A percentile compares a stretch with the other conserved stretches of the same genome.
Evolutionary conservation across 1,140 invertebrate genomes (phyloP).

Genomic region (Ceratina japonica): DNA sequence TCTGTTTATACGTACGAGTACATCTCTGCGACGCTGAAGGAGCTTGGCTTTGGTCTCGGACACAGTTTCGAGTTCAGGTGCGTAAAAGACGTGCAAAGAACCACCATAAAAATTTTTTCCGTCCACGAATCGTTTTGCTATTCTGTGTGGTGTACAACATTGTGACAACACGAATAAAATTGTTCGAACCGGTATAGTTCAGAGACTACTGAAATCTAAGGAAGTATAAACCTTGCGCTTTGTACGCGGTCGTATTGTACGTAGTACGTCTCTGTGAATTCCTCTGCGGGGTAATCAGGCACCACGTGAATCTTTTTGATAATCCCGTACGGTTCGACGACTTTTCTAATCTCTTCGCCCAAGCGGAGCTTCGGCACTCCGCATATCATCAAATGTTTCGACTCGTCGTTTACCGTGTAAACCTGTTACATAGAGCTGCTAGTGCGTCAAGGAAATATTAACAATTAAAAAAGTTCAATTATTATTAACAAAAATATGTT

Average conservation of each 20-base stretch:
- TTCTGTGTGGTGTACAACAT: slow-evolving; percentile 81
- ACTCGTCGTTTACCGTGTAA: slow-evolving; percentile 92
- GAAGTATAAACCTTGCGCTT: slow-evolving; percentile 80
- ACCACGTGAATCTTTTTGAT: slow-evolving; percentile 80
- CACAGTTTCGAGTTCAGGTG: slow-evolving; percentile 90
- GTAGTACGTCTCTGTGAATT: slow-evolving; percentile 92
- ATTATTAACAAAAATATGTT: slow-evolving; percentile 4
- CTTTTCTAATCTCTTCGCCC: slow-evolving; percentile 83
- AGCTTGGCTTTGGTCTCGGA: slow-evolving; percentile 89
- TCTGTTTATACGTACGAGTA: slow-evolving; percentile 73
- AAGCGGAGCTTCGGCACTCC: slow-evolving; percentile 90
- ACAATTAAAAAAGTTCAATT: neutral
- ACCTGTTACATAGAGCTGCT: slow-evolving; percentile 83
- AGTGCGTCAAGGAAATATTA: slow-evolving; percentile 70
- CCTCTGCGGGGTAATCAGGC: slow-evolving; percentile 83
- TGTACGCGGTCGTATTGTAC: slow-evolving; percentile 87
- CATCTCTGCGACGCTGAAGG: slow-evolving; percentile 83
- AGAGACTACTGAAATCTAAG: slow-evolving; percentile 4
- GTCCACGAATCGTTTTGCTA: slow-evolving; percentile 91
- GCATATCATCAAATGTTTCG: slow-evolving; percentile 89
- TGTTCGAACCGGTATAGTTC: neutral
- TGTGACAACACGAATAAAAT: no score
- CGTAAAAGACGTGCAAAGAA: slow-evolving; percentile 92
- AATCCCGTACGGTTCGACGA: slow-evolving; percentile 86
- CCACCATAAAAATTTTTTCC: slow-evolving; percentile 92